These are phyloP conservation scores for Geodia barretti DNA, from an alignment of 37 sponge, comb jelly and placozoan genomes.

Conservation along the genomic window DNA sequence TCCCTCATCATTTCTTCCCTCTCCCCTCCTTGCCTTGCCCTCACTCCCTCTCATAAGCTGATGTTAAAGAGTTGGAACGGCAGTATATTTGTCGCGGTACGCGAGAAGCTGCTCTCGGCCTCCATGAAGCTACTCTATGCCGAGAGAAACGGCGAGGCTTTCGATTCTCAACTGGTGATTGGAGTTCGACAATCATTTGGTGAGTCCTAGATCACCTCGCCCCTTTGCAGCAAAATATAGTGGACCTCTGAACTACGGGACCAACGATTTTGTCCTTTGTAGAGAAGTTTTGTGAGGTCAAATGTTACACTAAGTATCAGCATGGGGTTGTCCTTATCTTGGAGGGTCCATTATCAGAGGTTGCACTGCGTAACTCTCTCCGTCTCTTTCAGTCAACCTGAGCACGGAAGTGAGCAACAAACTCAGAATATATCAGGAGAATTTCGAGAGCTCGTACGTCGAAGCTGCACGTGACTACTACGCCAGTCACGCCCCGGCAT, in stretches of 20 bases:
- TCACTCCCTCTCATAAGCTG: slow-evolving; percentile 49
- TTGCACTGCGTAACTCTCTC: slow-evolving; percentile 4
- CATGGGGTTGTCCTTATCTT: not conserved
- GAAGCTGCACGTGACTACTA: slow-evolving; percentile 72
- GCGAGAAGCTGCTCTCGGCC: slow-evolving; percentile 63
- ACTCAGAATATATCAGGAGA: slow-evolving; percentile 82
- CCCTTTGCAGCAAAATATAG: too few relatives aligned
- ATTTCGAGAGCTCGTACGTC: slow-evolving; percentile 84
- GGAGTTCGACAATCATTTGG: slow-evolving; percentile 92
- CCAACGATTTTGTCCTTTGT: too few relatives aligned
- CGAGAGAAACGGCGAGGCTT: slow-evolving; percentile 87
- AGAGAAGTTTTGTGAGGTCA: too few relatives aligned
- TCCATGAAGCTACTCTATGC: slow-evolving; percentile 79
- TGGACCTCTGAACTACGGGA: too few relatives aligned
- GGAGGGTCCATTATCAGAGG: too few relatives aligned
- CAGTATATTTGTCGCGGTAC: slow-evolving; percentile 68
- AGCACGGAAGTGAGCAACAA: slow-evolving; percentile 70
- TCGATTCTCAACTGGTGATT: slow-evolving; percentile 83
- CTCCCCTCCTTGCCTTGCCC: too few relatives aligned
- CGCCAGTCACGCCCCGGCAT: slow-evolving; percentile 47
- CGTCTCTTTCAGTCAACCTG: slow-evolving; percentile 69
- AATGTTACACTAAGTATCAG: too few relatives aligned
- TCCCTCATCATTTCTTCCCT: too few relatives aligned
- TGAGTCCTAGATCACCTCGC: too few relatives aligned
- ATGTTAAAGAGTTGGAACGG: slow-evolving; percentile 89